A percentile compares a stretch with the other conserved stretches of the same genome.
Evolutionary conservation across 2,113 vertebrate genomes (phyloP).

Genomic region (Dipodomys merriami): DNA sequence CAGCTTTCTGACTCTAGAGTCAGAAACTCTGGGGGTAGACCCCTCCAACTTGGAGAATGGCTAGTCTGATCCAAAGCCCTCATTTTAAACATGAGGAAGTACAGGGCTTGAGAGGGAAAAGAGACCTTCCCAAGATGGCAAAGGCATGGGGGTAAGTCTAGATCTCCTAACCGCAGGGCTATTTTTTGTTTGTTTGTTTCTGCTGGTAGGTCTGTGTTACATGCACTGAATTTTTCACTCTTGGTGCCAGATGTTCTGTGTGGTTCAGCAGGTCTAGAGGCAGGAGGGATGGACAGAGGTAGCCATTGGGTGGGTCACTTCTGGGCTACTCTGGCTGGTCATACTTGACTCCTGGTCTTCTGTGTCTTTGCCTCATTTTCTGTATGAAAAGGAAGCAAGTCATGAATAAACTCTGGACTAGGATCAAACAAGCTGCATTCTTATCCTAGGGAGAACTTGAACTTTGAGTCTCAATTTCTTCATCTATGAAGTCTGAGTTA

Average conservation of each 20-base stretch:
- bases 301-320: not conserved
- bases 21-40: not conserved
- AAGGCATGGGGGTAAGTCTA: not conserved
- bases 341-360: not conserved
- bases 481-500: not conserved
- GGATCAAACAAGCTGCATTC: not conserved
- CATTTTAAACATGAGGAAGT: not conserved
- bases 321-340: not conserved
- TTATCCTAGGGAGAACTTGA: not conserved
- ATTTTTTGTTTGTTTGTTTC: not conserved
- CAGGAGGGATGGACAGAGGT: not conserved
- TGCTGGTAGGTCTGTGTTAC: not conserved
- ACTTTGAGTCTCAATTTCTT: slow-evolving; percentile 24
- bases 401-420: not conserved
- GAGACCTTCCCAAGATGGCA: not conserved
- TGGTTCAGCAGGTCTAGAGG: not conserved
- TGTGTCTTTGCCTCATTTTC: not conserved
- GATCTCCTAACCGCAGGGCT: not conserved
- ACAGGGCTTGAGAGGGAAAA: not conserved
- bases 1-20: not conserved
- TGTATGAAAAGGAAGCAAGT: not conserved
- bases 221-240: not conserved
- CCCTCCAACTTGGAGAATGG: not conserved
- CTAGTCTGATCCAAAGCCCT: not conserved
- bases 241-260: not conserved